A percentile compares a stretch with the other conserved stretches of the same genome.
phyloP scores from a whole-genome alignment of 2,113 vertebrate genomes.

The Rhinichthys klamathensis region DNA sequence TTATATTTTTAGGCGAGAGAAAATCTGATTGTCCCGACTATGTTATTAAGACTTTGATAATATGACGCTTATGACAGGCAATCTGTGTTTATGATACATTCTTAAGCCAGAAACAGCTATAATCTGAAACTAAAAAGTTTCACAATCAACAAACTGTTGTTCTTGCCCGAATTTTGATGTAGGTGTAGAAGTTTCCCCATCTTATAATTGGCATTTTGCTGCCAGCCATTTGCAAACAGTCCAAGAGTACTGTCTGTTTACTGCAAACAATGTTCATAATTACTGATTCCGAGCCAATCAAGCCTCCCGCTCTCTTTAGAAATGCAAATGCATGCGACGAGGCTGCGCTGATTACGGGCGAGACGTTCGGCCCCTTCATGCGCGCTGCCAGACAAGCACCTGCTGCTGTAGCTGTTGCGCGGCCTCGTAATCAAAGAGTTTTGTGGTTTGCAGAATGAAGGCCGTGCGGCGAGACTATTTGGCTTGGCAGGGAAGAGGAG shows the following conservation, averaged over 20 bases:
- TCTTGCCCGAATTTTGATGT: constrained; percentile 24
- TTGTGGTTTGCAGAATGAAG: constrained; percentile 39
- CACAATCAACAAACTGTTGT: constrained; percentile 31
- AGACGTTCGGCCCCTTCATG: constrained; percentile 66
- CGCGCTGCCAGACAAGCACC: constrained; percentile 76
- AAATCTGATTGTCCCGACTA: background rate
- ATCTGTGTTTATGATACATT: background rate
- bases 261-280: constrained; percentile 82
- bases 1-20: background rate
- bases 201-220: constrained; percentile 72
- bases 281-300: constrained; percentile 80
- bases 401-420: constrained; percentile 63
- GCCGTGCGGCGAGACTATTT: constrained; percentile 58
- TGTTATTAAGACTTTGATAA: background rate
- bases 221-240: constrained; percentile 79
- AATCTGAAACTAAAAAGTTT: constrained; percentile 4
- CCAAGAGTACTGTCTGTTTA: constrained; percentile 77
- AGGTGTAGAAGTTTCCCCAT: constrained; percentile 53
- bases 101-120: background rate
- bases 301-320: constrained; percentile 73
- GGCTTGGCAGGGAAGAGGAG: constrained; percentile 57
- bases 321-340: constrained; percentile 75
- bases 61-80: background rate
- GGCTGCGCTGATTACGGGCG: constrained; percentile 77
- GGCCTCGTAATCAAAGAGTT: constrained; percentile 48